A percentile compares a stretch with the other conserved stretches of the same genome.
Conservation (phyloP, 2,797 vertebrate species). For the Lateolabrax maculatus region DNA sequence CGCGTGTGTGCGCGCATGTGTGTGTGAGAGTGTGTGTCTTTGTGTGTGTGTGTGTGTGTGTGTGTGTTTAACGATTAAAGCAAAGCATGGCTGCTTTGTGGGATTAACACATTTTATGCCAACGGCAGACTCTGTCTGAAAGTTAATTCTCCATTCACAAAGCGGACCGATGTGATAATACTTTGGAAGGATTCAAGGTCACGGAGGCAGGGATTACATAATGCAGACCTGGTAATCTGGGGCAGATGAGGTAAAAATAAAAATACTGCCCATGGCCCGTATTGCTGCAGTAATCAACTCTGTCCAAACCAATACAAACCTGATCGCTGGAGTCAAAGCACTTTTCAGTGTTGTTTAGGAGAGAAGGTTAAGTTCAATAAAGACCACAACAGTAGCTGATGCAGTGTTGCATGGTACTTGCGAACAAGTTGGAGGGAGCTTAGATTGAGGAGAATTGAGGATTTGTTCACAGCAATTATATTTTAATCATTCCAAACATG, state of each 20-base stretch:
- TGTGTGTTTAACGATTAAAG: conserved; percentile 51
- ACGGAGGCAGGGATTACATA: conserved; percentile 69
- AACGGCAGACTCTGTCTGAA: conserved; percentile 48
- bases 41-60: conserved; percentile 17
- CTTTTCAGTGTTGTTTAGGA: conserved; percentile 9
- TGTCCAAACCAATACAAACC: conserved; percentile 20
- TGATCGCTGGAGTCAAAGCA: conserved; percentile 6
- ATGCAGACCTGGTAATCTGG: conserved; percentile 50
- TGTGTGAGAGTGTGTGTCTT: conserved; percentile 16
- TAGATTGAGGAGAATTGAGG: background rate
- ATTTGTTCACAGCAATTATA: background rate
- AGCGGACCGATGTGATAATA: conserved; percentile 71
- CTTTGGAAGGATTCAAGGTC: conserved; percentile 68
- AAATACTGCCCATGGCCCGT: background rate
- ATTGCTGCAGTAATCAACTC: conserved; percentile 32
- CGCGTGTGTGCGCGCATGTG: no score
- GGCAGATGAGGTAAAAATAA: conserved; percentile 40
- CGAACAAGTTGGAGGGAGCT: background rate
- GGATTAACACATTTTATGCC: conserved; percentile 78
- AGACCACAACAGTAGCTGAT: conserved; percentile 32
- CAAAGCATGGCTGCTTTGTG: conserved; percentile 55
- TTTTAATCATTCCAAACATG: background rate
- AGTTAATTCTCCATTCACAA: conserved; percentile 73
- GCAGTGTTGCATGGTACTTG: no score
- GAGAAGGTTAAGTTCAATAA: conserved; percentile 47